These are phyloP conservation scores for Aix galericulata DNA, from an alignment of 2,113 vertebrate genomes.

Conservation along the genomic window DNA sequence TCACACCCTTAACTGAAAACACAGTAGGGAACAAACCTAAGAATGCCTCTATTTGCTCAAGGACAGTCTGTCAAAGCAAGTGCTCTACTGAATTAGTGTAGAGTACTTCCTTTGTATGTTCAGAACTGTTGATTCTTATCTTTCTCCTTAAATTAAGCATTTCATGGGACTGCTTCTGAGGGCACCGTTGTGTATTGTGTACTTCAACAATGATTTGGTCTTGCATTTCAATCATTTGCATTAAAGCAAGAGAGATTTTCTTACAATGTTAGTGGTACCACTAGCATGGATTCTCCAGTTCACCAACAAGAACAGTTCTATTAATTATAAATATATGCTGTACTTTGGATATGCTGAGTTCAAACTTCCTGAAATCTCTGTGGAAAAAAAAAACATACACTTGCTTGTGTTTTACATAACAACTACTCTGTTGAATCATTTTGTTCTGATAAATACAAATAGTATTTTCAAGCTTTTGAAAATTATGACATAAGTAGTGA, in stretches of 20 bases:
- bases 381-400: neutral
- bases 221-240: neutral
- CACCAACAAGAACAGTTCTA: neutral
- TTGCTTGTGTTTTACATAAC: neutral
- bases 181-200: rapidly evolving
- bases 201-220: neutral
- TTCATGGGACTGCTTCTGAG: neutral
- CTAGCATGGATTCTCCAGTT: neutral
- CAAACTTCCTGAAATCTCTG: neutral
- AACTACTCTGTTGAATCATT: neutral
- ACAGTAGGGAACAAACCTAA: neutral
- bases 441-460: neutral
- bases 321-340: conserved; percentile 7
- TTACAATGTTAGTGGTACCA: neutral
- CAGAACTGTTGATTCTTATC: neutral
- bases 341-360: neutral
- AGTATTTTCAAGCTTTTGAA: neutral
- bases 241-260: neutral
- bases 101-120: neutral
- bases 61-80: neutral
- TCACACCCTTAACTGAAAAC: neutral
- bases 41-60: neutral
- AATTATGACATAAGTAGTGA: neutral
- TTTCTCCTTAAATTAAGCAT: neutral
- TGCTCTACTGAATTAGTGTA: neutral